Evolutionary conservation across 2,797 vertebrate species (phyloP).

Genomic region (Gobionotothen gibberifrons): DNA sequence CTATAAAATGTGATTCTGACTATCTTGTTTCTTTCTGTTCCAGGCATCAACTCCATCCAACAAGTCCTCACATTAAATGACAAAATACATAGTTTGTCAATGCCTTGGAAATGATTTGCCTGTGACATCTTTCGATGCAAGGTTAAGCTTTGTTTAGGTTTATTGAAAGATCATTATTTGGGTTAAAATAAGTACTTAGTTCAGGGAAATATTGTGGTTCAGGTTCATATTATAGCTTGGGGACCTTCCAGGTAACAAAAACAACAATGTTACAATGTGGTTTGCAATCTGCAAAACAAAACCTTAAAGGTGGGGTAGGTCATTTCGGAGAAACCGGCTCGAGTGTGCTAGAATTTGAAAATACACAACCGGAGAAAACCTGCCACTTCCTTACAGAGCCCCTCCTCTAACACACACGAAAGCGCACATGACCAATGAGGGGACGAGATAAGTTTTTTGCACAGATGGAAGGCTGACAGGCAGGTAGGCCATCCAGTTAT

Average conservation of each 20-base stretch:
- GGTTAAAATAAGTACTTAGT: neutral
- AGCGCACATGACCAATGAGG: no score
- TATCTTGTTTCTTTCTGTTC: neutral
- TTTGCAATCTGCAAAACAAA: no score
- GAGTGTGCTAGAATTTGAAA: no score
- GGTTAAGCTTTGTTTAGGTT: neutral
- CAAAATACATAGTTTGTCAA: neutral
- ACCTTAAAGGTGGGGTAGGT: no score
- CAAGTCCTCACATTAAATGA: neutral
- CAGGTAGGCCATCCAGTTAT: no score
- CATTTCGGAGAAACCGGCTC: no score
- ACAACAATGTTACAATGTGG: no score
- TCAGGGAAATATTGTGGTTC: neutral
- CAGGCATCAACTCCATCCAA: neutral
- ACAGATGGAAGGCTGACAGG: no score
- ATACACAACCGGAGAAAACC: no score
- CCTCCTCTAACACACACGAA: no score
- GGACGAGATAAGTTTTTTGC: no score
- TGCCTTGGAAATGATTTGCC: neutral
- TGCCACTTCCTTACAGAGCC: no score
- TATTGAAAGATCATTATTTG: neutral
- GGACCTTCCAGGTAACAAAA: neutral
- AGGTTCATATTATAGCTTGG: neutral
- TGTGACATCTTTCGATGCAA: neutral
- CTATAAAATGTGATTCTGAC: neutral